phyloP scores from a whole-genome alignment of 2,113 vertebrate species.

The Anarrhichthys ocellatus region DNA sequence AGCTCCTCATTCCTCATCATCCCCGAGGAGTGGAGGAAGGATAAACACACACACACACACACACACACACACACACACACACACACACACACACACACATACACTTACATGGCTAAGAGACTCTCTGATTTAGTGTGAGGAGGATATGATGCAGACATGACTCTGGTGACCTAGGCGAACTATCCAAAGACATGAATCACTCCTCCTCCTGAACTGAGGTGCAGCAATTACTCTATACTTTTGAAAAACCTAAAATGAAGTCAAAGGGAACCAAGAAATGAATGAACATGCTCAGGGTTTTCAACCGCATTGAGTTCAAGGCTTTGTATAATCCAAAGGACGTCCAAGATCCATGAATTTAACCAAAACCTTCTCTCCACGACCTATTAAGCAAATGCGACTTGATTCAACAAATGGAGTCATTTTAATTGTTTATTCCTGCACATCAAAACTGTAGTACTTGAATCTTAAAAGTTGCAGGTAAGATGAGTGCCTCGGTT shows the following conservation, averaged over 20 bases:
- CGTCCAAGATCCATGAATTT: neutral
- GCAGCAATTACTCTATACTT: neutral
- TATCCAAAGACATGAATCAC: slow-evolving; percentile 29
- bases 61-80: slow-evolving; percentile 11
- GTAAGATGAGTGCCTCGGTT: neutral
- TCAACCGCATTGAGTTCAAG: neutral
- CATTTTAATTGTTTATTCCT: neutral
- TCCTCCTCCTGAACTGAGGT: neutral
- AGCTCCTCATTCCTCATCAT: slow-evolving; percentile 66
- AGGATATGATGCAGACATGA: slow-evolving; percentile 54
- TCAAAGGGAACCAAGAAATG: neutral
- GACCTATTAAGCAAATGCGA: neutral
- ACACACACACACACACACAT: neutral
- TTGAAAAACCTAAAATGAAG: neutral
- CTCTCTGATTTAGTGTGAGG: slow-evolving; percentile 51
- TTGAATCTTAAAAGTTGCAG: slow-evolving; percentile 1
- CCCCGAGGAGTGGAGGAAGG: slow-evolving; percentile 45
- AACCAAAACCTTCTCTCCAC: neutral
- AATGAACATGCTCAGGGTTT: neutral
- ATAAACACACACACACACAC: slow-evolving; percentile 31
- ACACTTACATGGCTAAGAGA: slow-evolving; percentile 25
- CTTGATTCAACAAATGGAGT: neutral
- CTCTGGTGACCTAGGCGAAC: slow-evolving; percentile 21
- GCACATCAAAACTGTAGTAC: neutral
- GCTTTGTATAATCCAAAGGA: neutral